Base-by-base conservation (phyloP, 2,113 vertebrate genomes). In the Seriola aureovittata region DNA sequence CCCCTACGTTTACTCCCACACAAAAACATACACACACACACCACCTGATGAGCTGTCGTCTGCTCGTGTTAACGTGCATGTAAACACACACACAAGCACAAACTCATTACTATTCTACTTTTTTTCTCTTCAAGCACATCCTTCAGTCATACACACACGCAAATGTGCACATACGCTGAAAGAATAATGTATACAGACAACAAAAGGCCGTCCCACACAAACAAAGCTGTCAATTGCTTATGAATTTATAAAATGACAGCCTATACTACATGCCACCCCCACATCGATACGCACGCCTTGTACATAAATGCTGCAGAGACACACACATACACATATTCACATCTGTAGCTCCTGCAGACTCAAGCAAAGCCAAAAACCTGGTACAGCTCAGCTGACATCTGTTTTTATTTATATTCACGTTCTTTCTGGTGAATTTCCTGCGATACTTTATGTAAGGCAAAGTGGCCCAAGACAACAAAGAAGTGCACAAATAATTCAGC, bases 171-270 rank as follows among this genome's bases (percentile, higher is more conserved):
- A 75, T 65, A 59, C 63, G 71, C 70, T 46, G 60, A 65, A 78
- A 70, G 59, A 81, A 70, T 42, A 83, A 84, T 60, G 64, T 75
- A 75, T 84, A 80, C 59, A 78, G 58, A 86, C 69, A 75, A 81
- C 74, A 74, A 87, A 87, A 89, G 73, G 29, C 66, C 62, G 57
- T 73, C 71, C 73, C 60, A 76, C 54, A 58, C 75, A 88, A 78
- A 92, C 68, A 78, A 80, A 87, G 59, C 23, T 65, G 21, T 59
- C 83, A 78, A 72, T 85, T 74, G 64, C 72, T 67, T 79, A 50
- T 71, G 60, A 73, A 85, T 88, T 79, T 76, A 36, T 65, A 64
- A 82, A 69, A 82, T 69, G 57, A 65, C 80, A 74, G 62, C 44
- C 58, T 70, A 75, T 50, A 69, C 66, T 54, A 55, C 73, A 60